Evolutionary conservation across 1,140 invertebrate genomes (phyloP).

Genomic region (Formica selysi): DNA sequence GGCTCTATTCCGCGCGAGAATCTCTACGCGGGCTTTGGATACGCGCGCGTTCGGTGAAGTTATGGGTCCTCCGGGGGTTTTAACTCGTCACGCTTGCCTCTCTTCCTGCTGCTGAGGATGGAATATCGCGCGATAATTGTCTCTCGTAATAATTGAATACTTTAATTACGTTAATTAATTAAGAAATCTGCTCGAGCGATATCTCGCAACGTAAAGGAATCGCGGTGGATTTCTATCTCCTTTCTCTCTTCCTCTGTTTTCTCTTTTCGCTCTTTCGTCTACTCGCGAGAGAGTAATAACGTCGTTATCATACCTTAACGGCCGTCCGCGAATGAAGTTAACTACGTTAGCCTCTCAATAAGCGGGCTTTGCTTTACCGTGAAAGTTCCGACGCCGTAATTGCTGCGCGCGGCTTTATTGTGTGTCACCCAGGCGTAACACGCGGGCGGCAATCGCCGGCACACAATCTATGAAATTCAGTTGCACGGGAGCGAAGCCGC

Average conservation of each 20-base stretch:
- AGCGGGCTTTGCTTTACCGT: conserved; percentile 67
- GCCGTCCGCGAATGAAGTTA: conserved; percentile 60
- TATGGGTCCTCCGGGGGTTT: conserved; percentile 55
- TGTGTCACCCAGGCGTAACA: conserved; percentile 33
- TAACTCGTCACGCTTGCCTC: conserved; percentile 46
- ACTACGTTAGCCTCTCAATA: conserved; percentile 72
- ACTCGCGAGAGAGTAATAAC: conserved; percentile 57
- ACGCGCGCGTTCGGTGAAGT: conserved; percentile 53
- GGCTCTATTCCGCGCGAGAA: conserved; percentile 49
- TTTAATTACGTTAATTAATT: conserved; percentile 70
- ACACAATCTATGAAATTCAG: conserved; percentile 70
- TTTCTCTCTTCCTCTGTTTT: not conserved
- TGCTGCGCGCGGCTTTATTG: conserved; percentile 68
- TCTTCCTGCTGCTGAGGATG: not conserved
- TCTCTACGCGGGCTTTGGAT: conserved; percentile 48
- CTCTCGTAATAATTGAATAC: conserved; percentile 71
- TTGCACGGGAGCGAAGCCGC: conserved; percentile 33
- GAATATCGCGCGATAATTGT: conserved; percentile 43
- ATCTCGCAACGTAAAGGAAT: not conserved
- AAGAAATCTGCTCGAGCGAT: conserved; percentile 45
- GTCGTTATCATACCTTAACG: conserved; percentile 68
- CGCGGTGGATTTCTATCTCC: not conserved
- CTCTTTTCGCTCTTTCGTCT: not conserved
- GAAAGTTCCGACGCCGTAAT: conserved; percentile 68
- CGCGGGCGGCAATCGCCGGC: conserved; percentile 56